These are phyloP conservation scores for Lathamus discolor DNA, from an alignment of 2,113 vertebrate genomes.

Conservation along the genomic window DNA sequence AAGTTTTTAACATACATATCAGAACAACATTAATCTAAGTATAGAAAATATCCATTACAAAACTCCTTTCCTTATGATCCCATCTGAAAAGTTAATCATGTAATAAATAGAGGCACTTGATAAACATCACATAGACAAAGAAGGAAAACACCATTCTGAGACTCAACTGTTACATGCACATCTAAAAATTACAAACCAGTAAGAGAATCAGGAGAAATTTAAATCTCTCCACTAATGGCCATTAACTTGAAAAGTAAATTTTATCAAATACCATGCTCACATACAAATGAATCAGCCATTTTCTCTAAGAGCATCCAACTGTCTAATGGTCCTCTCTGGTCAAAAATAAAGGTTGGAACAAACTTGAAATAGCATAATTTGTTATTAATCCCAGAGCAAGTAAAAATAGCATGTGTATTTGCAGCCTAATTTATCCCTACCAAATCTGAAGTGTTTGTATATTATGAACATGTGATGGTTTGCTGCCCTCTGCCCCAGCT, in stretches of 20 bases:
- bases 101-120: neutral
- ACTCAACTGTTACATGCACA: neutral
- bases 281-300: neutral
- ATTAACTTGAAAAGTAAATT: neutral
- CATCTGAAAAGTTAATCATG: neutral
- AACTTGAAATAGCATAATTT: neutral
- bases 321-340: neutral
- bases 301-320: neutral
- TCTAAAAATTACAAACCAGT: neutral
- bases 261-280: neutral
- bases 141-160: neutral
- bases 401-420: accelerated
- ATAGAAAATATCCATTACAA: neutral
- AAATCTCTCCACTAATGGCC: neutral
- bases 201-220: neutral
- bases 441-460: neutral
- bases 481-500: neutral
- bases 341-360: neutral
- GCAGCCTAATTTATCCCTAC: neutral
- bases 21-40: neutral
- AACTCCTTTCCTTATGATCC: neutral
- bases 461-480: neutral
- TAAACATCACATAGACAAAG: neutral
- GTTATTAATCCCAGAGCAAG: neutral
- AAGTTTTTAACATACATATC: neutral